These are phyloP conservation scores for Luehdorfia chinensis DNA, from an alignment of 1,140 invertebrate genomes.

Conservation along the genomic window DNA sequence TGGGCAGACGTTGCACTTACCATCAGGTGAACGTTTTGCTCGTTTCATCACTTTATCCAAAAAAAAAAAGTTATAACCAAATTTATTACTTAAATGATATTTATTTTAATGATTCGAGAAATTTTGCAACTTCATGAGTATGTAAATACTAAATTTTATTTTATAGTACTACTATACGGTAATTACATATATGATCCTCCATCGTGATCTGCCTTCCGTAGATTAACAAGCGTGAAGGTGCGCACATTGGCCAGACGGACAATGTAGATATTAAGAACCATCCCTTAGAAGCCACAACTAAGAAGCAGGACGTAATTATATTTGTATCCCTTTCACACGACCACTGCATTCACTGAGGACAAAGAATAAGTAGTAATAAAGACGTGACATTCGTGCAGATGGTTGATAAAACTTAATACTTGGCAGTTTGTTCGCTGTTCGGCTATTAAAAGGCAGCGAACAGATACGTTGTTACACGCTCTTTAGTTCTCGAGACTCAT, in stretches of 20 bases:
- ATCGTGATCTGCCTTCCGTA: too few species aligned
- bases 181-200: too few species aligned
- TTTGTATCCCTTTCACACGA: conserved; percentile 32
- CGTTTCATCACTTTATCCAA: too few species aligned
- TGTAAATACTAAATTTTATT: too few species aligned
- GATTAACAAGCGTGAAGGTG: too few species aligned
- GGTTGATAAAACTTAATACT: conserved; percentile 74
- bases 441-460: conserved; percentile 69
- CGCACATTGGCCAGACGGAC: conserved; percentile 3
- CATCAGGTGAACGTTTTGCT: too few species aligned
- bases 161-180: too few species aligned
- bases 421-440: conserved; percentile 60
- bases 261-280: conserved; percentile 7
- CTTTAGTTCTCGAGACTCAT: conserved; percentile 67
- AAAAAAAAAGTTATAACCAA: too few species aligned
- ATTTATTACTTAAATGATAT: too few species aligned
- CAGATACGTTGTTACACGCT: conserved; percentile 68
- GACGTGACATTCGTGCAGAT: conserved; percentile 74
- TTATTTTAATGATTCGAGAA: too few species aligned
- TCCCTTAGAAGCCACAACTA: conserved; percentile 33
- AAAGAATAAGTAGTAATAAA: conserved; percentile 75
- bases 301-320: conserved; percentile 39
- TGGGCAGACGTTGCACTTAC: too few species aligned
- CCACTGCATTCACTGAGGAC: conserved; percentile 61
- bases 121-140: too few species aligned